Evolutionary conservation across 2,888 invertebrate genomes (phyloP).

Genomic region (Cheilosia soror): DNA sequence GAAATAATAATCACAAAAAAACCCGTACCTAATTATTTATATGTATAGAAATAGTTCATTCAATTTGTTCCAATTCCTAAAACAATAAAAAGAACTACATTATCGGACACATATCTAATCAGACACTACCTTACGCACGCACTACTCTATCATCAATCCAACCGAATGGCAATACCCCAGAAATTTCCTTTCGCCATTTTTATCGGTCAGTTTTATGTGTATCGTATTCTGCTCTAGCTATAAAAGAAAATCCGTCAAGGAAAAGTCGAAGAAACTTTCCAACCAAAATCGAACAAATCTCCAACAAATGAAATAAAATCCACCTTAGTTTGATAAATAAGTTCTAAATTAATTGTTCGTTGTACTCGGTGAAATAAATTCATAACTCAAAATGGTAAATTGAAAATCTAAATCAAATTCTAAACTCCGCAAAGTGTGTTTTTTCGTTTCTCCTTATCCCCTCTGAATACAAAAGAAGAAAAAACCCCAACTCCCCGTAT

Average conservation of each 20-base stretch:
- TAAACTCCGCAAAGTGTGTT: constrained; percentile 48
- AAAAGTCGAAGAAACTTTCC: constrained; percentile 57
- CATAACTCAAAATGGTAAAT: constrained; percentile 69
- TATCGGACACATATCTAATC: no score
- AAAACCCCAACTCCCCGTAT: constrained; percentile 35
- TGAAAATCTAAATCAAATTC: constrained; percentile 26
- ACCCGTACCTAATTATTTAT: no score
- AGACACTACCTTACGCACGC: not conserved
- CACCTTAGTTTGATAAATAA: constrained; percentile 36
- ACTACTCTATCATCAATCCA: constrained; percentile 14
- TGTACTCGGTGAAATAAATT: constrained; percentile 53
- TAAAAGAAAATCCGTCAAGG: constrained; percentile 62
- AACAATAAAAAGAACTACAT: no score
- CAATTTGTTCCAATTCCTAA: no score
- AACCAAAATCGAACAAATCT: constrained; percentile 53
- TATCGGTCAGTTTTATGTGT: constrained; percentile 67
- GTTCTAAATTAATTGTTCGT: constrained; percentile 51
- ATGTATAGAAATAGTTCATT: no score
- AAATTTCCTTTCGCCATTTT: constrained; percentile 60
- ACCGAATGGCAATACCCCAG: constrained; percentile 50
- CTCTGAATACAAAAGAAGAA: constrained; percentile 39
- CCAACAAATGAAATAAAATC: constrained; percentile 69
- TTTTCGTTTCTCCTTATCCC: constrained; percentile 47
- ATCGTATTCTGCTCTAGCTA: constrained; percentile 64
- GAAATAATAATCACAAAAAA: no score